Evolutionary conservation across 2,113 vertebrate genomes (phyloP).

Genomic region (Peromyscus leucopus): DNA sequence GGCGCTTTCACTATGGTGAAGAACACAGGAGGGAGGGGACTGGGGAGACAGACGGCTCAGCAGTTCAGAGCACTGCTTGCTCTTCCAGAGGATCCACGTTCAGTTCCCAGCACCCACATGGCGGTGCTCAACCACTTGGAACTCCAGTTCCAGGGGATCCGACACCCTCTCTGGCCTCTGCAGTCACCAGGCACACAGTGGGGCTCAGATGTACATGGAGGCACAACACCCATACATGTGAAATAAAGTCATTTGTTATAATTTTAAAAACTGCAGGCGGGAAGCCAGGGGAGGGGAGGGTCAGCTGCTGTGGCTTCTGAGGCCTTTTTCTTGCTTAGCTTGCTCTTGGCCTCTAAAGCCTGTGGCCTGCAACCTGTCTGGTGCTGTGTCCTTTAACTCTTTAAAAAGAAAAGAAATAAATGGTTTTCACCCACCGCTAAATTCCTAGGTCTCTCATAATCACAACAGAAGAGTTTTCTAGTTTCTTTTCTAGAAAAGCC

Average conservation of each 20-base stretch:
- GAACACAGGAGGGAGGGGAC: not conserved
- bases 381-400: not conserved
- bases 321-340: not conserved
- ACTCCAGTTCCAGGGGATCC: not conserved
- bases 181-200: not conserved
- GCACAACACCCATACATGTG: not conserved
- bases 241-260: not conserved
- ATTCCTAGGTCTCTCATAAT: constrained; percentile 13
- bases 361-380: not conserved
- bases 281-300: not conserved
- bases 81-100: not conserved
- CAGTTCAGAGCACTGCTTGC: not conserved
- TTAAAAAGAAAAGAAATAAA: not conserved
- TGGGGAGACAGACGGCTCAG: not conserved
- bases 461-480: not conserved
- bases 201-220: not conserved
- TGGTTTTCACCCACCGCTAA: not conserved
- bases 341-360: not conserved
- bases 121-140: not conserved
- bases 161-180: not conserved
- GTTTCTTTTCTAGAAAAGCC: constrained; percentile 35
- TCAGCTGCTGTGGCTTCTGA: not conserved
- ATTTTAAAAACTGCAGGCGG: not conserved
- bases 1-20: not conserved
- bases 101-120: not conserved